Base-by-base conservation (phyloP, 2,113 vertebrate species). In the Machaerirhynchus nigripectus region DNA sequence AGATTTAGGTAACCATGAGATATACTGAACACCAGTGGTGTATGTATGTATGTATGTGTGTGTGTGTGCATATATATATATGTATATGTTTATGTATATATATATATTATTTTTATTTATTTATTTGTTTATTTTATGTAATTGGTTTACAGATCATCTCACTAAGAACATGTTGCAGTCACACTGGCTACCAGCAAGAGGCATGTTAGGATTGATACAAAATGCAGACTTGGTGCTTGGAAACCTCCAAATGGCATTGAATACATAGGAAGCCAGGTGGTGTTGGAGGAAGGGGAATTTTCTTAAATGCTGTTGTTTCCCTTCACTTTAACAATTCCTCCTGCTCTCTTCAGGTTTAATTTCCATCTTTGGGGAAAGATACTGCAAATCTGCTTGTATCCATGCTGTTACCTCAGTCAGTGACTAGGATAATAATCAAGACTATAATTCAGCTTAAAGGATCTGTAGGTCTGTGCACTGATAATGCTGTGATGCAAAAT, bases 401-500 rank as follows among this genome's bases (percentile, higher is more conserved):
- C 7, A 3, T 88, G 79, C 56, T 70, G 42, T 80, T 93, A 80
- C 52, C 76, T 94, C 68, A 46, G 81, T 57, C 65, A 77, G 69
- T 40, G 60, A 50, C 63, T 81, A 40, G 71, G 82, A 88, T 93
- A 81, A 86, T 77, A 61, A 90, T 80, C 42, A 63, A 79, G 37
- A 40, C 47, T 84, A 16, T 86, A 83, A 76, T 94, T 95, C 93
- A 96, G 81, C 84, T 95, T 96, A 83, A 93, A 74, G 84, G 84
- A 85, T 94, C 81, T 91, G 44, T 87, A 89, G 81, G 42, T 82
- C 81, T 96, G 50, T 61, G 79, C 19, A 13, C 31, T 59, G 64
- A 15, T 95, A 90, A 93, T 63, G 60, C 64, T 69, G 24, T 70
- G 49, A 87, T 77, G 35, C 59, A 71, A 71, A 94, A 86, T 49